Evolutionary conservation across 1,140 invertebrate genomes (phyloP), one percentile per base, ranked within the genome.

Genomic region (Globodera ellingtonae): DNA sequence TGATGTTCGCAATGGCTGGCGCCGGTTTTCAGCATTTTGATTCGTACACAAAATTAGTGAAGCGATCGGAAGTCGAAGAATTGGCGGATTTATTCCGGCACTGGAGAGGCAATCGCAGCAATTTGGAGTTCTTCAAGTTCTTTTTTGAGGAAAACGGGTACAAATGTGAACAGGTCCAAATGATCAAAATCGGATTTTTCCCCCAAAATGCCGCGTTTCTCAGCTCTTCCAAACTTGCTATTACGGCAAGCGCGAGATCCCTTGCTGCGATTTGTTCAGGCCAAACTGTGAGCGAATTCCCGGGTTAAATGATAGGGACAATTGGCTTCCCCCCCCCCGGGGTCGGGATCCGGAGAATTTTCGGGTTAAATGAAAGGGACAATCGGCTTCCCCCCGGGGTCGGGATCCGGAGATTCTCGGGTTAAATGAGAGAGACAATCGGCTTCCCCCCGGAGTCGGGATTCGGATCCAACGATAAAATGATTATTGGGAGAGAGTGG

Each of bases 61-160:
- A 78, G 21, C 15, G 62, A 8, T 13, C 72, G 13, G 56, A 83
- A 35, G 52, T 84, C 18, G 21, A 66, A 8, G 13, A 82, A 65
- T 52, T 83, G 46, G 77, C n/a, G 10, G 35, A 48, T 7, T 46
- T 85, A 46, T 72, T 84, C 48, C 13, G 69, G 44, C 1, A 21
- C 0, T 83, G 82, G 82, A 8, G 79, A 4, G 81, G 74, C 0
- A 66, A 59, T 21, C 71, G 83, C 5, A 62, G 69, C 46, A 66
- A 77, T 35, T 50, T 48, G 21, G 48, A 47, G 9, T 83, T 83
- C 78, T 76, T 81, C 67, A 80, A 84, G n/a, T 69, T 78, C 71
- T 59, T 83, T 62, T 83, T 83, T 62, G 82, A 83, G 70, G 74
- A 46, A 21, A 80, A 83, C 62, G 82, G 83, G 4, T 76, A 85